Evolutionary conservation across 1,140 invertebrate species (phyloP).

Genomic region (Oryzaephilus surinamensis): DNA sequence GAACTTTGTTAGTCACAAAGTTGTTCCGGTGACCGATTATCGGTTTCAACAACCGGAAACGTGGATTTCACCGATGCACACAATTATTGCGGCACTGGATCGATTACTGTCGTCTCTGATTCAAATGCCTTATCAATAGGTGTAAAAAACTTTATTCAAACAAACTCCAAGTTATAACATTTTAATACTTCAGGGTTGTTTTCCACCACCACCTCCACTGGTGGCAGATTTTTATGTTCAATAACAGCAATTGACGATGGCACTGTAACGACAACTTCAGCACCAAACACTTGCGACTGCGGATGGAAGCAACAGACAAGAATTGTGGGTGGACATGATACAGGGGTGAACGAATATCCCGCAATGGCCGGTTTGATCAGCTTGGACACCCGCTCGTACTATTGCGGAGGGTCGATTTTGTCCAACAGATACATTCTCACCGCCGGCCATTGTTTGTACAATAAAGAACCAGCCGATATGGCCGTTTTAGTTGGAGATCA

Average conservation of each 20-base stretch:
- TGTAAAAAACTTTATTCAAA: constrained; percentile 17
- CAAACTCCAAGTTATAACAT: not conserved
- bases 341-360: constrained; percentile 51
- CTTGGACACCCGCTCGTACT: constrained; percentile 27
- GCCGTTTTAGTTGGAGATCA: constrained; percentile 43
- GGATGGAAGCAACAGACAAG: constrained; percentile 42
- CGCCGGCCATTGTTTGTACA: constrained; percentile 54
- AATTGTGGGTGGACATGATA: constrained; percentile 50
- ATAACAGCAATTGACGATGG: constrained; percentile 30
- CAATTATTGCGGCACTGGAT: constrained; percentile 43
- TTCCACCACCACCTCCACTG: constrained; percentile 26
- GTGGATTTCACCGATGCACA: constrained; percentile 33
- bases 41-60: constrained; percentile 40
- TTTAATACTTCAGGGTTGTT: constrained; percentile 32
- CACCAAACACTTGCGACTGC: constrained; percentile 37
- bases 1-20: constrained; percentile 13
- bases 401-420: constrained; percentile 61
- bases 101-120: constrained; percentile 36
- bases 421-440: constrained; percentile 49
- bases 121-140: constrained; percentile 37
- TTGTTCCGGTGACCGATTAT: constrained; percentile 37
- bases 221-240: constrained; percentile 42
- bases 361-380: constrained; percentile 52
- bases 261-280: constrained; percentile 5
- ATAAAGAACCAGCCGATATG: constrained; percentile 15